Evolutionary conservation across 2,888 invertebrate species (phyloP), one percentile per base, ranked within the genome.

Genomic region (Drosophila meridionalis): DNA sequence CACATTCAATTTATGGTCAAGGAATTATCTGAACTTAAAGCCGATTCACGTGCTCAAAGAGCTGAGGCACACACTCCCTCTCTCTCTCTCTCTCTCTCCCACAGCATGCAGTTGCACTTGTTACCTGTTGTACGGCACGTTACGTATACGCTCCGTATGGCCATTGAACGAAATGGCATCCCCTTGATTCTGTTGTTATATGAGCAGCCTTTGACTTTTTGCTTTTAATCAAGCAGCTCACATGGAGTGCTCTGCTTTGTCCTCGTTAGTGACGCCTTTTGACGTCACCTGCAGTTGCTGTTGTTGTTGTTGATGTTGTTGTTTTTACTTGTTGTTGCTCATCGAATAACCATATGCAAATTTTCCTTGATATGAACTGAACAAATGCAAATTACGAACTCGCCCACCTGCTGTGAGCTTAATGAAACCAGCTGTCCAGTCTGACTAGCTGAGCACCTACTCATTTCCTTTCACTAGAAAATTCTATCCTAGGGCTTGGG

Each of bases 191-290:
- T 48, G 64, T 43, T 40, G 68, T 80, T 80, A 70, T 69, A 75
- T 56, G 80, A 69, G 71, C 50, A 58, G 66, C 55, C 76, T 66
- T 58, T 66, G 80, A 64, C 42, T 42, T 40, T 58, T 57, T 55
- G 50, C 50, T 80, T 79, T 79, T 69, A 82, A 82, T 82, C 83
- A 80, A 76, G 14, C 72, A n/a, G 57, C 32, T 52, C 38, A 12
- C 40, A 50, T 43, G 40, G 57, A 66, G 63, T 42, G 58, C 36
- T 60, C 26, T 30, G 11, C 36, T 36, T 57, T 58, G 64, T 40
- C 26, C 61, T 74, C 28, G 59, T 73, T 76, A 56, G 45, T 7
- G 48, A 47, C 52, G 56, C 52, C 64, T 66, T 82, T 79, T 70
- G 79, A 79, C 76, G 71, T 79, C 80, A 74, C 12, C 57, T 55